Base-by-base conservation (phyloP, 2,797 vertebrate species). In the Diplodus puntazzo region DNA sequence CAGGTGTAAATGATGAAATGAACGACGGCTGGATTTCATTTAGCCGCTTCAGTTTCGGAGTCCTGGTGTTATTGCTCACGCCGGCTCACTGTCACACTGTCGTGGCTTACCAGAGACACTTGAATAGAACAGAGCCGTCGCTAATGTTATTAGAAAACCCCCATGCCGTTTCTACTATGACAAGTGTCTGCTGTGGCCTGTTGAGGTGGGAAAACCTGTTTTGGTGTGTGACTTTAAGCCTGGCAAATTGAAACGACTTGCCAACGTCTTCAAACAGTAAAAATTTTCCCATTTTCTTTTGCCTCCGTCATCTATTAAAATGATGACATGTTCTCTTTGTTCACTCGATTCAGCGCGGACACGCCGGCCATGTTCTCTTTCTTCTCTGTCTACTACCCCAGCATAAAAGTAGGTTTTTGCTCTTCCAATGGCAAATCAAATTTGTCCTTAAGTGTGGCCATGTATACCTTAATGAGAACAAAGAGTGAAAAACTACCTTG, bases 1-100 rank as follows among this genome's bases (percentile, higher is more conserved):
- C 42, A 23, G 13, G 43, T 43, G 65, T 71, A 50, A 55, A 75
- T 55, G 55, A 61, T 70, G 34, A 30, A 48, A 39, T 34, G 23
- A 17, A 11, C 25, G 2, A 27, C 16, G n/a, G n/a, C n/a, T 58
- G 39, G 34, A 39, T 43, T 78, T 48, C 53, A 62, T 45, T 30
- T 17, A 46, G 12, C 18, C n/a, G 54, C 67, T 2, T 49, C 18
- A 49, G 21, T 46, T n/a, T 45, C 3, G 27, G 10, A 16, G 20
- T 20, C 17, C 30, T 20, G 30, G 27, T 34, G 6, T 39, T 39
- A 39, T 45, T 17, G n/a, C 21, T n/a, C n/a, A 23, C 3, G 27
- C 20, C 42, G 62, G 49, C 30, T 67, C 27, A 3, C 48, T 42
- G 27, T 66, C 64, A 39, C 64, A 34, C 63, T 23, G 39, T 48